Evolutionary conservation across 2,797 vertebrate genomes (phyloP).

Genomic region (Pristis pectinata): DNA sequence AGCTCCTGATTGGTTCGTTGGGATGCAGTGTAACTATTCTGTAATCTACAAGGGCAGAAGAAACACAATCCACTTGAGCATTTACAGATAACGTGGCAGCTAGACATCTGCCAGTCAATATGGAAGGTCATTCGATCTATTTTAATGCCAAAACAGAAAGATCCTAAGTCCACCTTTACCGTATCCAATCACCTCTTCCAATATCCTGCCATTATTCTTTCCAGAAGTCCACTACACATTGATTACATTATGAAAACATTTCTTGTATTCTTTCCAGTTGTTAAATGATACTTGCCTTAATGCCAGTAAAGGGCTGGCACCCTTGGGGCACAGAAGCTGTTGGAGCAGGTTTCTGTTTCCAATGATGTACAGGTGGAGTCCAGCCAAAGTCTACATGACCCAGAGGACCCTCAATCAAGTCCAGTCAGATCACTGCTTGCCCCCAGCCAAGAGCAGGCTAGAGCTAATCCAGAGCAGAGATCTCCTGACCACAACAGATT

Average conservation of each 20-base stretch:
- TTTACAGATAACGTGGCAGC: neutral
- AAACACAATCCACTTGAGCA: slow-evolving; percentile 37
- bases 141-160: neutral
- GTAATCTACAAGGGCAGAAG: slow-evolving; percentile 64
- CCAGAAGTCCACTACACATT: neutral
- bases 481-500: too few relatives aligned
- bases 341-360: too few relatives aligned
- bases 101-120: neutral
- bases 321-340: too few relatives aligned
- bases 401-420: too few relatives aligned
- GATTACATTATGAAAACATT: neutral
- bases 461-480: too few relatives aligned
- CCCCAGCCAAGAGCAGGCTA: too few relatives aligned
- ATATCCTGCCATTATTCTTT: neutral
- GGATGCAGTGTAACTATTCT: slow-evolving; percentile 95
- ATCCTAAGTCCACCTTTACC: neutral
- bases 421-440: too few relatives aligned
- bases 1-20: slow-evolving; percentile 94
- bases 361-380: too few relatives aligned
- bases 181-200: neutral
- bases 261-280: too few relatives aligned
- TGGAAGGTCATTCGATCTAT: neutral
- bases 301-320: too few relatives aligned
- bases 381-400: too few relatives aligned
- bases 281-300: too few relatives aligned